Evolutionary conservation across 2,797 vertebrate genomes (phyloP), one percentile per base, ranked within the genome.

Genomic region (Malacoctenus gilli): DNA sequence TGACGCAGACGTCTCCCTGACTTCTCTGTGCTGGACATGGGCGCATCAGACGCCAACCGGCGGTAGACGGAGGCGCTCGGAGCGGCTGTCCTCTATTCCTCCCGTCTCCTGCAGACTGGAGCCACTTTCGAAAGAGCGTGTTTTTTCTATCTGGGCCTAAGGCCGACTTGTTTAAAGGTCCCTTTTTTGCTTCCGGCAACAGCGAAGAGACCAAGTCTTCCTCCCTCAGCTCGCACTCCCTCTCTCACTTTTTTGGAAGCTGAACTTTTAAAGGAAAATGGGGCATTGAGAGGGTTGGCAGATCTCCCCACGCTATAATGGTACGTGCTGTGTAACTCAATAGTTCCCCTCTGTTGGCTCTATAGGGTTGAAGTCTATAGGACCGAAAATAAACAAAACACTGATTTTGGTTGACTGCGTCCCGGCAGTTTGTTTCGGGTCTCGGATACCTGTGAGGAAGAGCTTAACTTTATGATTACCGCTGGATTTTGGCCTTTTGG

Each of bases 321-420:
- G 92, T 93, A 93, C 91, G 92, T 92, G 92, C 86, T 86, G 79
- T 91, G 90, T 87, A 89, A 91, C 84, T 91, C 83, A 92, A 89
- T 90, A 84, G 85, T 85, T 87, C 57, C 69, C 67, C 77, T 80
- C 68, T 73, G 40, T 70, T 67, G 62, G 41, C 5, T 79, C 72
- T 86, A 81, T 84, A 81, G 80, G 79, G 56, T 79, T n/a, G n/a
- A 76, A 62, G 68, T 75, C 72, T 80, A 72, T 75, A 74, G 65
- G 59, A 54, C 63, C 54, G 71, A 32, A 55, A 59, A 52, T 30
- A 82, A 68, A 78, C 53, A 69, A 64, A 65, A 72, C 82, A 41
- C n/a, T 8, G n/a, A 13, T 53, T 44, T 49, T 34, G 48, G 41
- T 64, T 22, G 20, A 44, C 14, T 21, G 44, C 49, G 35, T 51